Percentiles rank a stretch among this genome's conserved stretches.
Conservation (phyloP, 2,888 invertebrate genomes). For the Pterostichus madidus region DNA sequence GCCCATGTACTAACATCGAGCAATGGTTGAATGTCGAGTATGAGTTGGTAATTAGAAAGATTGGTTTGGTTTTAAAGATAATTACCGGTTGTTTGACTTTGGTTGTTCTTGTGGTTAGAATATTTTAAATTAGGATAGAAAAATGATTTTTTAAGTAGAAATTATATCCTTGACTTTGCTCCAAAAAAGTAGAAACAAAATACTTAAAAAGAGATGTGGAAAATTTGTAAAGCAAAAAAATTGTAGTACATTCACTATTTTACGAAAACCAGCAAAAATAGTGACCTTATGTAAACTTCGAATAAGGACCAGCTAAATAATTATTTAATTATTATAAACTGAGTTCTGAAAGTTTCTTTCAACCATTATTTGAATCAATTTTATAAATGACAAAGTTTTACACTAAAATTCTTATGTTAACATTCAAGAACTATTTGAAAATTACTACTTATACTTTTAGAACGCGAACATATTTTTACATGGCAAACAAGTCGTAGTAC, state of each 20-base stretch:
- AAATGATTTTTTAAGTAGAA: constrained; percentile 10
- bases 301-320: no score
- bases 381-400: no score
- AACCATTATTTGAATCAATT: neutral
- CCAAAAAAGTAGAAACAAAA: neutral
- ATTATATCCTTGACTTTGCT: neutral
- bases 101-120: neutral
- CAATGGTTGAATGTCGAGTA: neutral
- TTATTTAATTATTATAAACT: no score
- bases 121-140: constrained; percentile 5
- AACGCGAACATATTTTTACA: constrained; percentile 1
- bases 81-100: constrained; percentile 10
- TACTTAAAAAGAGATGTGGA: no score
- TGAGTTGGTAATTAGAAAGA: constrained; percentile 13
- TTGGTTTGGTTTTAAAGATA: neutral
- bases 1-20: constrained; percentile 8
- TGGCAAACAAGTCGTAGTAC: neutral
- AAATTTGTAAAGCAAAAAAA: no score
- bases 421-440: neutral
- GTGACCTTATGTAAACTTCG: no score
- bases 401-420: no score
- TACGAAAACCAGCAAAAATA: no score
- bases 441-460: neutral
- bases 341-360: neutral
- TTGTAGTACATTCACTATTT: no score